Evolutionary conservation across 2,113 vertebrate species (phyloP).

Genomic region (Dryoscopus gambensis): DNA sequence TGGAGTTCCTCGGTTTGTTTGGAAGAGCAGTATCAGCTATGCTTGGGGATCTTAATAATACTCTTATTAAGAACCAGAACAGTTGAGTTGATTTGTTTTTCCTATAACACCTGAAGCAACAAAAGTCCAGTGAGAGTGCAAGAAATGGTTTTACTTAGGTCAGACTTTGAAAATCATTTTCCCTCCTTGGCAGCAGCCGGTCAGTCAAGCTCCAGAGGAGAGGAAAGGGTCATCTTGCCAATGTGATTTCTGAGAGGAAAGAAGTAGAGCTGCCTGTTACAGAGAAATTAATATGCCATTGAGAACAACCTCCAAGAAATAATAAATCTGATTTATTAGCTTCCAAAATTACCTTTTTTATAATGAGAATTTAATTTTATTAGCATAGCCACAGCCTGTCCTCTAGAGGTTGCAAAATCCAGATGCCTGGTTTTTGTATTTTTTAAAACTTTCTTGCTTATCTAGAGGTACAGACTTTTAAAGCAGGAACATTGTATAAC

Average conservation of each 20-base stretch:
- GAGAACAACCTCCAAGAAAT: background rate
- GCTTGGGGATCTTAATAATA: constrained; percentile 59
- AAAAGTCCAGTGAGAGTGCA: constrained; percentile 38
- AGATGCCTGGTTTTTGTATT: background rate
- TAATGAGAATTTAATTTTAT: background rate
- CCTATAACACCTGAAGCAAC: constrained; percentile 68
- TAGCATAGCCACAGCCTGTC: background rate
- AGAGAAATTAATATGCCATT: background rate
- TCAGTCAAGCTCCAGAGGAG: constrained; percentile 55
- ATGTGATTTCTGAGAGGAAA: background rate
- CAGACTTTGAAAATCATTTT: constrained; percentile 67
- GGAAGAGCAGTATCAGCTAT: constrained; percentile 38
- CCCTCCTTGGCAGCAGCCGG: constrained; percentile 32
- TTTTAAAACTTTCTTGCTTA: constrained; percentile 3
- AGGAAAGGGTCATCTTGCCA: constrained; percentile 5
- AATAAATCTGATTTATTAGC: background rate
- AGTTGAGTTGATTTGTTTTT: constrained; percentile 64
- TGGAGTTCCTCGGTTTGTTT: background rate
- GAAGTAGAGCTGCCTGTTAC: background rate
- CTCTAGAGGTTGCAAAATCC: background rate
- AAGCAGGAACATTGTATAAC: constrained; percentile 7
- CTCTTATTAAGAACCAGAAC: constrained; percentile 42
- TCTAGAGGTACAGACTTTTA: constrained; percentile 24
- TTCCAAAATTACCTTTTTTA: background rate
- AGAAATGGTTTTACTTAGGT: constrained; percentile 41